phyloP scores from a whole-genome alignment of 1,140 invertebrate genomes.

The Himalopsyche phryganea region DNA sequence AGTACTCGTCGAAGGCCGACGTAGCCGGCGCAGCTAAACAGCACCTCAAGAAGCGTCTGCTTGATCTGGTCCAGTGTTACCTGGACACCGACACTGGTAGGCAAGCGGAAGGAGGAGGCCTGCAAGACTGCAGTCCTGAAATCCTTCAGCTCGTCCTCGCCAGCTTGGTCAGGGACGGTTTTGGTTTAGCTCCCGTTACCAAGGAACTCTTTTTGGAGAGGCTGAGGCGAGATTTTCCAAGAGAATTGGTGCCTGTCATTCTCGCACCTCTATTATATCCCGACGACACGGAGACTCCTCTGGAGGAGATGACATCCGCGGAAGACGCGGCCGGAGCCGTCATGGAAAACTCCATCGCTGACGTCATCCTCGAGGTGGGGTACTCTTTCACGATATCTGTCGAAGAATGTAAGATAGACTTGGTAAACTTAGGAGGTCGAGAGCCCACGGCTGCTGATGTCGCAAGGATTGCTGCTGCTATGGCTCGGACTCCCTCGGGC shows the following conservation, averaged over 20 bases:
- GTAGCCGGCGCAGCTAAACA: slow-evolving; percentile 67
- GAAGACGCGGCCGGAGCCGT: slow-evolving; percentile 56
- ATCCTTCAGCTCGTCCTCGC: slow-evolving; percentile 77
- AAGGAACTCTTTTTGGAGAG: slow-evolving; percentile 77
- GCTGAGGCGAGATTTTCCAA: slow-evolving; percentile 81
- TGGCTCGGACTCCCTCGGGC: slow-evolving; percentile 77
- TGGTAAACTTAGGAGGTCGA: slow-evolving; percentile 69
- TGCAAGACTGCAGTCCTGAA: slow-evolving; percentile 85
- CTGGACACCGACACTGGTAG: slow-evolving; percentile 69
- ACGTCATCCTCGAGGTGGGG: slow-evolving; percentile 86
- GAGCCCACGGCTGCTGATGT: slow-evolving; percentile 78
- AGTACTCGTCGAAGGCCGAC: slow-evolving; percentile 74
- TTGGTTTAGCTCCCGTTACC: slow-evolving; percentile 64
- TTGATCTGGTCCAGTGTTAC: slow-evolving; percentile 80
- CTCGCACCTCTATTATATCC: slow-evolving; percentile 83
- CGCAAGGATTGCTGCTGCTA: slow-evolving; percentile 79
- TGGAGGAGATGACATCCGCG: slow-evolving; percentile 54
- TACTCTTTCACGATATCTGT: slow-evolving; percentile 81
- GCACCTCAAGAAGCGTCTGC: slow-evolving; percentile 77
- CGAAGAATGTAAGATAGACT: slow-evolving; percentile 83
- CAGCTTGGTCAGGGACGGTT: slow-evolving; percentile 53
- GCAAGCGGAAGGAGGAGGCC: slow-evolving; percentile 69
- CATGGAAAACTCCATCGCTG: slow-evolving; percentile 71
- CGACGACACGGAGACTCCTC: slow-evolving; percentile 67
- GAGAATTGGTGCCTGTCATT: slow-evolving; percentile 81